phyloP scores from a whole-genome alignment of 1,140 invertebrate species.

The Brachionus calyciflorus region DNA sequence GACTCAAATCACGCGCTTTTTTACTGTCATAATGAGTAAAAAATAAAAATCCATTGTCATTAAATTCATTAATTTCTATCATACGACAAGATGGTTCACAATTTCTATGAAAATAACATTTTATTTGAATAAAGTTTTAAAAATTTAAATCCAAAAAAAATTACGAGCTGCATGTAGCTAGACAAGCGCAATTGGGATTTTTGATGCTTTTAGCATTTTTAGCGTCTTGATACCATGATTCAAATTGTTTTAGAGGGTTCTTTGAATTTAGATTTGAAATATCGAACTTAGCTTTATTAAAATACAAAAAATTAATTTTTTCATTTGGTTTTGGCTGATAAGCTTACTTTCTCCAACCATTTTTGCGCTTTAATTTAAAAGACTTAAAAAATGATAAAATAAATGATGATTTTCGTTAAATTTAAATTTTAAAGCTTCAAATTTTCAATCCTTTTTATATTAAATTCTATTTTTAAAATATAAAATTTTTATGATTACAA shows the following conservation, averaged over 20 bases:
- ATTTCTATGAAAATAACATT: neutral
- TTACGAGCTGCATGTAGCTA: conserved; percentile 1
- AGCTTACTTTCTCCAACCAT: too few relatives aligned
- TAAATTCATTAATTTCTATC: neutral
- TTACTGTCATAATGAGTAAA: conserved; percentile 35
- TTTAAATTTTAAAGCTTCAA: too few relatives aligned
- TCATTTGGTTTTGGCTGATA: too few relatives aligned
- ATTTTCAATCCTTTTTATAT: too few relatives aligned
- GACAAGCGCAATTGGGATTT: neutral
- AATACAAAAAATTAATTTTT: too few relatives aligned
- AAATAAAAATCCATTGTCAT: conserved; percentile 2
- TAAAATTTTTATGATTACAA: too few relatives aligned
- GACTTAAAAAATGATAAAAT: too few relatives aligned
- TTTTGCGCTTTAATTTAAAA: too few relatives aligned
- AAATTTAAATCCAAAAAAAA: neutral
- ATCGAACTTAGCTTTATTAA: too few relatives aligned
- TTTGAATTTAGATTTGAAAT: neutral
- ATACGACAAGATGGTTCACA: conserved; percentile 43
- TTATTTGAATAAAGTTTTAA: neutral
- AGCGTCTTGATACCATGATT: conserved; percentile 2
- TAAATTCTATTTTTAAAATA: too few relatives aligned
- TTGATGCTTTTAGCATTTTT: neutral
- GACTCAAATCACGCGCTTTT: neutral
- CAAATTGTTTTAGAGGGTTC: neutral
- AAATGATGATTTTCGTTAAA: too few relatives aligned